phyloP scores from a whole-genome alignment of 2,888 invertebrate species.

The Schizaphis graminum region DNA sequence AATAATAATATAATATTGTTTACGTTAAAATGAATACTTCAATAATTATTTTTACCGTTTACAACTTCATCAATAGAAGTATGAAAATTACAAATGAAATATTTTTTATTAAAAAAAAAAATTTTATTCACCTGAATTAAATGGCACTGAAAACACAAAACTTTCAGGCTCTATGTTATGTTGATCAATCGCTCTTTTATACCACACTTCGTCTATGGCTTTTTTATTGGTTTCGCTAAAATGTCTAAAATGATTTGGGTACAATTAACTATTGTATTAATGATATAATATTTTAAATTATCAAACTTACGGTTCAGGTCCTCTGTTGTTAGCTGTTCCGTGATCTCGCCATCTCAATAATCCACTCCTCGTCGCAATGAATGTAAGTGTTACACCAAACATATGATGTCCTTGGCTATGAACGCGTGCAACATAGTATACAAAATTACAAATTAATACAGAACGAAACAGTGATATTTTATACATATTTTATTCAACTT shows the following conservation, averaged over 20 bases:
- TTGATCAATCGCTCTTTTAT: constrained; percentile 91
- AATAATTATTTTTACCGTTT: background rate
- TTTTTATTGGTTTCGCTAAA: constrained; percentile 85
- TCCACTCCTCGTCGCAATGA: constrained; percentile 92
- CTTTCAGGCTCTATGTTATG: constrained; percentile 88
- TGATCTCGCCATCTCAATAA: constrained; percentile 90
- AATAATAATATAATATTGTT: background rate
- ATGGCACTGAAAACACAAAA: constrained; percentile 91
- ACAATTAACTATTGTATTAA: background rate
- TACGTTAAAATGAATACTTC: background rate
- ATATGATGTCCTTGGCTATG: constrained; percentile 89
- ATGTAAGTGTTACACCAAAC: constrained; percentile 86
- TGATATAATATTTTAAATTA: background rate
- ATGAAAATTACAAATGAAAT: constrained; percentile 26
- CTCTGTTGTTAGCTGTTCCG: constrained; percentile 68
- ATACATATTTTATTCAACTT: background rate
- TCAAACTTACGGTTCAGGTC: constrained; percentile 61
- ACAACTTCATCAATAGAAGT: background rate
- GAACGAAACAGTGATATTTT: constrained; percentile 11
- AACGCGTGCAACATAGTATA: constrained; percentile 73
- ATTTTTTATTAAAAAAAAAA: background rate
- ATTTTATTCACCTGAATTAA: constrained; percentile 72
- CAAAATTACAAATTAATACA: constrained; percentile 69
- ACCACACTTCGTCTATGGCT: constrained; percentile 92
- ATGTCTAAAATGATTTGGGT: constrained; percentile 74